Evolutionary conservation across 2,113 vertebrate genomes (phyloP), one percentile per base, ranked within the genome.

Genomic region (Talpa occidentalis): DNA sequence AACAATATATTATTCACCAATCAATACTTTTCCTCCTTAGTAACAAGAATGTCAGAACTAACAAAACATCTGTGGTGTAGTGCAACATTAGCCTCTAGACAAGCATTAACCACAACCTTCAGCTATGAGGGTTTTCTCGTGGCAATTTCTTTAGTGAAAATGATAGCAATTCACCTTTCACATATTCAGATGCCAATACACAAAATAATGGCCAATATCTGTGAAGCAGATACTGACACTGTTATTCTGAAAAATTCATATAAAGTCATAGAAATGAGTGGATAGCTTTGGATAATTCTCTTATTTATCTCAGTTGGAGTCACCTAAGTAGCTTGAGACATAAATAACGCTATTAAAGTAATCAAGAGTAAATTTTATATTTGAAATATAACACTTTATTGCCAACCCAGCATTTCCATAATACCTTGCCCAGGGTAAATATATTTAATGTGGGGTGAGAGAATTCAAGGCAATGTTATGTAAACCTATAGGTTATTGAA

Each of bases 81-180:
- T 24, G 22, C n/a, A 60, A 64, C 37, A 64, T 10, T 32, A n/a
- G 44, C 10, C 30, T 59, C 52, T 47, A 70, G 66, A 40, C 69
- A 89, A 59, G 52, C 30, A 90, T 66, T 54, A 42, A 44, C 52
- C 84, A 72, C 52, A 66, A 64, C 1, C 37, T n/a, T 85, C 40
- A 52, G 1, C 32, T 60, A 81, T 49, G 24, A 92, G 4, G 0
- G 52, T 52, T 93, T 67, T 21, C 60, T 80, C 15, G 44, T 12
- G 64, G 10, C 15, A 85, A 24, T 95, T 67, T 52, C 64, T 79
- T 89, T 81, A 66, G n/a, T 78, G 49, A 94, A 87, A 87, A 73
- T 52, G 40, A 66, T 24, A 82, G 35, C 19, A 78, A 54, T 40
- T 66, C 10, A 78, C n/a, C 90, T 66, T 78, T 82, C 14, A 35